A percentile compares a stretch with the other conserved stretches of the same genome.
phyloP scores from a whole-genome alignment of 2,113 vertebrate species.

The Catharus minimus region DNA sequence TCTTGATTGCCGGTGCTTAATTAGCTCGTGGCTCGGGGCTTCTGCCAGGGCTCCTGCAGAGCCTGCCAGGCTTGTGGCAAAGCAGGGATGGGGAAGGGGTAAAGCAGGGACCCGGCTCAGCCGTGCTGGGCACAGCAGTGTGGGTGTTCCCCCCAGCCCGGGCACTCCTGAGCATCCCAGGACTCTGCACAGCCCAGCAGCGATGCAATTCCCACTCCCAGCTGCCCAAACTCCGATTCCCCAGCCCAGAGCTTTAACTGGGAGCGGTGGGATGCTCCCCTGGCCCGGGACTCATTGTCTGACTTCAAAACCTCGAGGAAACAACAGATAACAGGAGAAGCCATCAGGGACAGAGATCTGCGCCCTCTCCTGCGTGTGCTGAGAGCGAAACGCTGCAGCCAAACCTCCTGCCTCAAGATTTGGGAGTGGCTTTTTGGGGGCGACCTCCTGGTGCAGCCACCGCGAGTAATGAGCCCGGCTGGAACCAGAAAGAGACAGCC shows the following conservation, averaged over 20 bases:
- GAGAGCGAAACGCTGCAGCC: background rate
- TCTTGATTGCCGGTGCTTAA: slow-evolving; percentile 57
- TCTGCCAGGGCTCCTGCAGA: background rate
- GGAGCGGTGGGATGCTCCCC: background rate
- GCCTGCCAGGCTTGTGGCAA: background rate
- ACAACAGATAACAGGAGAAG: background rate
- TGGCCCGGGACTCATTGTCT: background rate
- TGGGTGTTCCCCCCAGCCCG: rapidly evolving
- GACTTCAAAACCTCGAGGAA: background rate
- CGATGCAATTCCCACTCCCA: rapidly evolving
- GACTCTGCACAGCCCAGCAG: background rate
- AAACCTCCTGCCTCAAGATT: background rate
- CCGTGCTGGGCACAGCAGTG: rapidly evolving
- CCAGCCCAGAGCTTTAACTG: background rate
- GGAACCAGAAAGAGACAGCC: background rate
- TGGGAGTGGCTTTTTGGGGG: background rate
- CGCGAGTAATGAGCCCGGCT: slow-evolving; percentile 15
- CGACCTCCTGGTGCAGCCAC: background rate
- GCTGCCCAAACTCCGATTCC: background rate
- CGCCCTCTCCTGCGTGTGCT: background rate
- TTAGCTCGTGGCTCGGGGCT: slow-evolving; percentile 9
- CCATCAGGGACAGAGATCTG: background rate
- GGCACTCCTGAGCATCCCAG: background rate
- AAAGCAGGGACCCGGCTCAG: background rate
- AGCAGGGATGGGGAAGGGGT: background rate